Base-by-base conservation (phyloP, 1,140 invertebrate species). In the Drosophila oshimai region DNA sequence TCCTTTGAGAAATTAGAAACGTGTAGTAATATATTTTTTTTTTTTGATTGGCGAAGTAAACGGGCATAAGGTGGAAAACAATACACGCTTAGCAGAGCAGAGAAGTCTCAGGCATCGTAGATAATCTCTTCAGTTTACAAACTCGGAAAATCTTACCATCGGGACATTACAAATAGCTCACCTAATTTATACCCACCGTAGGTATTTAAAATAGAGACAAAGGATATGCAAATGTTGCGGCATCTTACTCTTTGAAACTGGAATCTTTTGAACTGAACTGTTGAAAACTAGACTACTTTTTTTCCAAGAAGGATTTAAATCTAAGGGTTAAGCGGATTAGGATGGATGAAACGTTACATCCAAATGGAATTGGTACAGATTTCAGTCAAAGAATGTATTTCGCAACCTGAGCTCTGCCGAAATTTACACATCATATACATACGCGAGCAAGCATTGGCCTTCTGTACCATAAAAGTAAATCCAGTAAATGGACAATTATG, bases 271-370 rank as follows among this genome's bases (percentile, higher is more conserved):
- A 9, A 17, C 20, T 9, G 6, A 20, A 55, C 46, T 58, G 20
- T 17, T 12, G 45, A 28, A 60, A 44, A 26, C 53, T 42, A 44
- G 26, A 50, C 58, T 50, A 60, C 24, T 37, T 39, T 6, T 36
- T 13, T 70, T 70, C 51, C 29, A 36, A 39, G 37, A 72, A 60
- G 26, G 49, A 51, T 31, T 50, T 41, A 33, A 29, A 17, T 44
- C 64, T 57, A 67, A 64, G 65, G 67, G 67, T 80, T 80, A 80
- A 83, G 72, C 68, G 61, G 81, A 80, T 87, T 86, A n/a, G n/a
- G n/a, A n/a, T n/a, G 58, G 28, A 44, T 51, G 39, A 74, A 69
- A 54, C 47, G 71, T 57, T 65, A 24, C 54, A 55, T 70, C 64
- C 58, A 74, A 71, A 74, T 74, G 58, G 69, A 81, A 83, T 81